Evolutionary conservation across 2,113 vertebrate species (phyloP).

Genomic region (Apus apus): DNA sequence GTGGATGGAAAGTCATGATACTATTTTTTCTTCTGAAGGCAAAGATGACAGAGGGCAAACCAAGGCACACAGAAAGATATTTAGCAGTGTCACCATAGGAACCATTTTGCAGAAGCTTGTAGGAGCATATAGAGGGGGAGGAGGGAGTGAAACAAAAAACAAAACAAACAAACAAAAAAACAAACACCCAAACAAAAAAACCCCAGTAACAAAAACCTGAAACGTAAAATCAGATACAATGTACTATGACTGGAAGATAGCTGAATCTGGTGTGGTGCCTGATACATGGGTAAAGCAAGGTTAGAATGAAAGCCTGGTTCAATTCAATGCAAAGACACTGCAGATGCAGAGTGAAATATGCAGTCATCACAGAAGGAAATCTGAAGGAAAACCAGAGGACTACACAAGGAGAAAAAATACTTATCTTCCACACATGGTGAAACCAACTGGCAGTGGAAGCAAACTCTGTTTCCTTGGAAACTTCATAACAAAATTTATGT

Average conservation of each 20-base stretch:
- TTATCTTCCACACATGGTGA: slow-evolving; percentile 20
- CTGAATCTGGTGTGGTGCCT: not conserved
- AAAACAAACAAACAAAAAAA: not conserved
- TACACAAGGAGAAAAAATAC: slow-evolving; percentile 25
- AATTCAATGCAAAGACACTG: not conserved
- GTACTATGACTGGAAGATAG: not conserved
- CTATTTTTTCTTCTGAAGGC: not conserved
- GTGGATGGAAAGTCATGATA: not conserved
- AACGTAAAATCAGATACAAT: slow-evolving; percentile 20
- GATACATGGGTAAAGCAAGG: not conserved
- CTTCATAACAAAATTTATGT: slow-evolving; percentile 59
- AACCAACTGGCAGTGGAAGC: slow-evolving; percentile 25
- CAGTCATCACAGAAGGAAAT: not conserved
- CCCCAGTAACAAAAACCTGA: not conserved
- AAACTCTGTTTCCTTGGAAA: slow-evolving; percentile 62
- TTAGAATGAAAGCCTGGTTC: not conserved
- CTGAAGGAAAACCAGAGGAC: slow-evolving; percentile 19
- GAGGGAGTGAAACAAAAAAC: too few relatives aligned
- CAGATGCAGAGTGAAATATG: slow-evolving; percentile 26
- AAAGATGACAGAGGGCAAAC: slow-evolving; percentile 3
- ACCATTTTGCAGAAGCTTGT: not conserved
- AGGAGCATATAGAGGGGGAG: not conserved
- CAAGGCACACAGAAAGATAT: not conserved
- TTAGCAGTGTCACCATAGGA: slow-evolving; percentile 49
- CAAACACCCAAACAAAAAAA: not conserved